Conservation (phyloP, 2,888 invertebrate species). For the Habroteleia sp. region DNA sequence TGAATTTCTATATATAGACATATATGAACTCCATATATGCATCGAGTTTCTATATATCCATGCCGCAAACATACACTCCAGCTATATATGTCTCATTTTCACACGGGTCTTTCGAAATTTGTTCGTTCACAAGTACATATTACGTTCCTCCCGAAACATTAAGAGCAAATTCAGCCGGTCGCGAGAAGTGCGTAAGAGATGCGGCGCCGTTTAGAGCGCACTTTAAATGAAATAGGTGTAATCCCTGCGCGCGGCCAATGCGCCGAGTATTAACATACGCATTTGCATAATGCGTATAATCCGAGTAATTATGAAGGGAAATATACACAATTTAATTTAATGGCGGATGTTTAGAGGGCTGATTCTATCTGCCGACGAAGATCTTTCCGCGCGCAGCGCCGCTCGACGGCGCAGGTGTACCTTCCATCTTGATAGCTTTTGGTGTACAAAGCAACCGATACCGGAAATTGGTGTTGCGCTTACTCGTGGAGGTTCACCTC, state of each 20-base stretch:
- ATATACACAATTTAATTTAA: slow-evolving; percentile 81
- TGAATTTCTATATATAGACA: too few relatives aligned
- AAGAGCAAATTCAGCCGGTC: too few relatives aligned
- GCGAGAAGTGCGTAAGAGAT: slow-evolving; percentile 60
- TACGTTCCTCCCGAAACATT: too few relatives aligned
- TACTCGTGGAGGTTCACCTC: slow-evolving; percentile 35
- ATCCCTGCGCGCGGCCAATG: slow-evolving; percentile 69
- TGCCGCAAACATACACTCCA: too few relatives aligned
- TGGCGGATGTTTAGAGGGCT: slow-evolving; percentile 75
- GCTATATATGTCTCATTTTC: too few relatives aligned
- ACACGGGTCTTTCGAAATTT: too few relatives aligned
- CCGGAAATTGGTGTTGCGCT: slow-evolving; percentile 58
- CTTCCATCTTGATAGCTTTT: slow-evolving; percentile 53
- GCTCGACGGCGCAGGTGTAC: slow-evolving; percentile 54
- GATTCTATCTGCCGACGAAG: slow-evolving; percentile 53
- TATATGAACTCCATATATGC: too few relatives aligned
- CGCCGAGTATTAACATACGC: slow-evolving; percentile 77
- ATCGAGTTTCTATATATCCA: too few relatives aligned
- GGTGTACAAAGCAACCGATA: slow-evolving; percentile 54
- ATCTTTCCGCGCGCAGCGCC: slow-evolving; percentile 54
- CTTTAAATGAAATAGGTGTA: slow-evolving; percentile 78
- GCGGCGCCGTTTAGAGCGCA: slow-evolving; percentile 68
- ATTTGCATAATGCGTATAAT: slow-evolving; percentile 81
- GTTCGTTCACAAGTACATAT: too few relatives aligned
- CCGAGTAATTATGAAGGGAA: slow-evolving; percentile 80